Conservation (phyloP, 2,888 invertebrate genomes). For the Lasioglossum morio region DNA sequence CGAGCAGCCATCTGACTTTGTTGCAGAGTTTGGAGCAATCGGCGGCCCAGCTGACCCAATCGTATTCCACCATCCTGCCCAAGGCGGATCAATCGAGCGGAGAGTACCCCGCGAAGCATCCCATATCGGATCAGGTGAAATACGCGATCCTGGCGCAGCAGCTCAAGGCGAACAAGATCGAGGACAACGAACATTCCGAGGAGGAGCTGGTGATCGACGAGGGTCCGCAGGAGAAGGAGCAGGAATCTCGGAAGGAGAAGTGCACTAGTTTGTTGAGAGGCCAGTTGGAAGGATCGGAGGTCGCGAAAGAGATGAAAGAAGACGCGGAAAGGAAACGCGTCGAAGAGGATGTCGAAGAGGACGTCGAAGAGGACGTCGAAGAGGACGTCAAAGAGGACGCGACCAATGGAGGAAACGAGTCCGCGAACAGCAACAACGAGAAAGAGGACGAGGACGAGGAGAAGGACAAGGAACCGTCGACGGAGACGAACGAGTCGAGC, state of each 20-base stretch:
- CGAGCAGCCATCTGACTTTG: constrained; percentile 78
- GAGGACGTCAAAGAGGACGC: constrained; percentile 63
- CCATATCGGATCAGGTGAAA: constrained; percentile 89
- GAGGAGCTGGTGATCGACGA: constrained; percentile 90
- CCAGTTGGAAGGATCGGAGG: constrained; percentile 74
- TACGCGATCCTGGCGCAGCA: constrained; percentile 93
- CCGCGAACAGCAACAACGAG: constrained; percentile 40
- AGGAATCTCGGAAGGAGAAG: constrained; percentile 67
- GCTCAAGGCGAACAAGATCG: constrained; percentile 86
- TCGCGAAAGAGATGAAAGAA: constrained; percentile 71
- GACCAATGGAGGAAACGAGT: constrained; percentile 76
- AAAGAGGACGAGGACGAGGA: neutral
- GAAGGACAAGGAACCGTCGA: neutral
- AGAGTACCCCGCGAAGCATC: constrained; percentile 80
- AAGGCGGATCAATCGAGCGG: constrained; percentile 79
- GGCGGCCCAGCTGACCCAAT: constrained; percentile 56
- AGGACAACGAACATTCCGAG: constrained; percentile 88
- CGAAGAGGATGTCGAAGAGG: too few relatives aligned
- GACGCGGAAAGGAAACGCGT: constrained; percentile 71
- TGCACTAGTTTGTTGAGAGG: constrained; percentile 78
- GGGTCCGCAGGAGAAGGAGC: constrained; percentile 83
- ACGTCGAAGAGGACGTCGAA: constrained; percentile 59
- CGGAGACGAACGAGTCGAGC: constrained; percentile 68
- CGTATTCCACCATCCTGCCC: constrained; percentile 72
- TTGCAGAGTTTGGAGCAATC: constrained; percentile 69